Evolutionary conservation across 2,113 vertebrate species (phyloP).

Genomic region (Gadus macrocephalus): DNA sequence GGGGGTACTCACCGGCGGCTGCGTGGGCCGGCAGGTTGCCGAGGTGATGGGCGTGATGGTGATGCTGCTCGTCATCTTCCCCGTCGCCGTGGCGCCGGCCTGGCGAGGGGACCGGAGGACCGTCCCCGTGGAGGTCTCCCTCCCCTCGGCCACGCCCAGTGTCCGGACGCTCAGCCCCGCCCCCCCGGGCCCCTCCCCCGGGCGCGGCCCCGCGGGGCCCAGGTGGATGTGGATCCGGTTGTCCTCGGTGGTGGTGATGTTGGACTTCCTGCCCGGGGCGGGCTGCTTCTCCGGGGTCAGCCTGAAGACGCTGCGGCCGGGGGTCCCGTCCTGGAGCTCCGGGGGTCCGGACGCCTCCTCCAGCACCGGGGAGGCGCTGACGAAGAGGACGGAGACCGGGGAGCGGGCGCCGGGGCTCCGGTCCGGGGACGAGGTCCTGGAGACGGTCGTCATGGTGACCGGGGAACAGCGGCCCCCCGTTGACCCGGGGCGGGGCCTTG

Average conservation of each 20-base stretch:
- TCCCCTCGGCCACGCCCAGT: conserved; percentile 70
- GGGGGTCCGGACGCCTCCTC: conserved; percentile 72
- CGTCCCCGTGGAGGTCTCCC: conserved; percentile 76
- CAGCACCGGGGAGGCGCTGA: conserved; percentile 78
- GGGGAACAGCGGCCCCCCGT: conserved; percentile 67
- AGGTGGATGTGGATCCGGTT: conserved; percentile 97
- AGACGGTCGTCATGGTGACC: conserved; percentile 89
- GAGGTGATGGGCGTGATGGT: conserved; percentile 86
- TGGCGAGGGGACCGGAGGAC: conserved; percentile 81
- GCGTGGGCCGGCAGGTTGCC: conserved; percentile 76
- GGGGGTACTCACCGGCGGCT: conserved; percentile 80
- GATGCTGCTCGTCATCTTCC: conserved; percentile 93
- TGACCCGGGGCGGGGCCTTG: conserved; percentile 59
- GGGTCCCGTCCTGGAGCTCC: conserved; percentile 72
- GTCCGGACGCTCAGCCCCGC: conserved; percentile 77
- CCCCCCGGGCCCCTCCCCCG: conserved; percentile 64
- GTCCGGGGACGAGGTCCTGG: conserved; percentile 81
- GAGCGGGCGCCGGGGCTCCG: conserved; percentile 66
- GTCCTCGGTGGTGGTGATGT: conserved; percentile 92
- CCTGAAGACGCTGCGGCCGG: conserved; percentile 82
- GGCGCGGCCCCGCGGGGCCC: conserved; percentile 82
- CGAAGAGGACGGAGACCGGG: conserved; percentile 88
- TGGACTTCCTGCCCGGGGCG: conserved; percentile 76
- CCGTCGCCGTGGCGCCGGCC: conserved; percentile 47
- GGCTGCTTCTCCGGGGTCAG: conserved; percentile 84